Evolutionary conservation across 2,797 vertebrate genomes (phyloP), one percentile per base, ranked within the genome.

Genomic region (Spinus olivaceus): DNA sequence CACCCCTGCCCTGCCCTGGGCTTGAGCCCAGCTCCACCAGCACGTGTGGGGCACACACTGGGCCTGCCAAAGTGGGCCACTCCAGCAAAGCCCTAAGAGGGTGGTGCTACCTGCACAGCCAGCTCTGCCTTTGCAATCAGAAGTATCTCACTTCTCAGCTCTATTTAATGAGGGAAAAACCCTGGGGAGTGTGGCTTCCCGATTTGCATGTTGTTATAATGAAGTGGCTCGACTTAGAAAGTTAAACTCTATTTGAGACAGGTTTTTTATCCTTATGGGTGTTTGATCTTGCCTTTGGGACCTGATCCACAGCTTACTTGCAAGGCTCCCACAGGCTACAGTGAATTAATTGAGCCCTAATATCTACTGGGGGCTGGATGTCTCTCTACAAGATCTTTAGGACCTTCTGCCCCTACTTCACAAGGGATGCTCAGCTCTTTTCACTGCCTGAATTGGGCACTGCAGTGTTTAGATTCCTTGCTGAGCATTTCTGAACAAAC

Each of bases 1-100:
- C 28, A 7, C 12, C 42, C 1, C 54, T 41, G 60, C 46, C 49
- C 41, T 10, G 24, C 61, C 41, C 21, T 22, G 72, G 67, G 47
- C n/a, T 17, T 25, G 44, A 74, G 42, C 25, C 49, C 73, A 78
- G 47, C 61, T 82, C 51, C 49, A 12, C 3, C 28, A 41, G 46
- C 51, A 39, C 8, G 7, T 0, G 1, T 10, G 30, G 17, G 39
- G 12, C 49, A 49, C 20, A 32, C 0, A 0, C 28, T 66, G 32
- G n/a, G 30, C 7, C 41, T 57, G 42, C 32, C 37, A 22, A 32
- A 57, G 24, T 12, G 42, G 14, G 37, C 12, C 8, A 6, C 28
- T 57, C 39, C 61, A 53, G 64, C 2, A 5, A 33, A 78, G 16
- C 41, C 53, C 32, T 17, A 6, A 39, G 42, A 72, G 42, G 47